These are phyloP conservation scores for Odontocolon sp. DNA, from an alignment of 2,888 invertebrate species.

Conservation along the genomic window DNA sequence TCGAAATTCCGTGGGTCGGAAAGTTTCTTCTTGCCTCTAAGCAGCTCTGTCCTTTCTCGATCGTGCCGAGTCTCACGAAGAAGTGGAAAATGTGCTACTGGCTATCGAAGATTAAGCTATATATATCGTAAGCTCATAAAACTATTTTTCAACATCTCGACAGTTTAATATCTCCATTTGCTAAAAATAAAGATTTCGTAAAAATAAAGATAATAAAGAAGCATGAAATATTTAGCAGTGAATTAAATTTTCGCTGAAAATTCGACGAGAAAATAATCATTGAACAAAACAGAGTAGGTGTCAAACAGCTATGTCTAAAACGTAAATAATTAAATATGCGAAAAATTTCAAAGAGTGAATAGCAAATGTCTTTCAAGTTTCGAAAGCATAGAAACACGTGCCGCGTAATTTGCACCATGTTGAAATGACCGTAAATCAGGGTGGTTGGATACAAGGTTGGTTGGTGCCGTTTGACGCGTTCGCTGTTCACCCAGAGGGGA, in stretches of 20 bases:
- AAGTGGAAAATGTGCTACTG: not conserved
- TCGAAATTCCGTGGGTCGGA: slow-evolving; percentile 3
- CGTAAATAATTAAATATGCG: not conserved
- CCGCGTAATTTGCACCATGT: slow-evolving; percentile 58
- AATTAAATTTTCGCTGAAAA: no score
- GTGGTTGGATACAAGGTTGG: slow-evolving; percentile 8
- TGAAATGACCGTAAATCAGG: slow-evolving; percentile 58
- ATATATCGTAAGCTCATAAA: no score
- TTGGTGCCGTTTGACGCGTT: not conserved
- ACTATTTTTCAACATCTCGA: no score
- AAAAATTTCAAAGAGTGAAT: not conserved
- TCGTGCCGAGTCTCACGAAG: not conserved
- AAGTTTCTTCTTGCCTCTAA: not conserved
- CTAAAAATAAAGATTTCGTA: no score
- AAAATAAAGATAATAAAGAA: no score
- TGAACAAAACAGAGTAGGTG: no score
- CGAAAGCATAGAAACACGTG: slow-evolving; percentile 18
- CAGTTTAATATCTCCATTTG: no score
- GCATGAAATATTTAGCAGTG: no score
- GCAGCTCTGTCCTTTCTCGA: not conserved
- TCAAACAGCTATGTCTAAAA: not conserved
- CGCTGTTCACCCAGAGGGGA: no score
- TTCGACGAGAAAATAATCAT: no score
- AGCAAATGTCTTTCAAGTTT: slow-evolving; percentile 38
- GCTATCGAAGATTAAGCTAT: no score